phyloP scores from a whole-genome alignment of 2,113 vertebrate genomes.

The chimpanzee (Pan troglodytes) region NHGRI_mPanTro3-v2.1_pri NC_072407.2:40962001-40962500 shows the following conservation, averaged over 20 bases:
- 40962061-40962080: slow-evolving; percentile 21
- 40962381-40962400: no score
- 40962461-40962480: no score
- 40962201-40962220: neutral
- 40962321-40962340: slow-evolving; percentile 46
- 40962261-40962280: slow-evolving; percentile 20
- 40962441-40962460: no score
- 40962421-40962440: no score
- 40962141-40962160: neutral
- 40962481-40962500: no score
- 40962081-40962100: neutral
- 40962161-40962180: neutral
- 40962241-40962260: slow-evolving; percentile 13
- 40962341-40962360: neutral
- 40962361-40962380: no score
- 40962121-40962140: neutral
- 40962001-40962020: neutral
- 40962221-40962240: slow-evolving; percentile 13
- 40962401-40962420: no score
- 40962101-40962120: neutral
- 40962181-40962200: neutral
- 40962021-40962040: neutral
- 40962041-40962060: neutral
- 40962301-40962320: neutral
- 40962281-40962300: slow-evolving; percentile 1